A percentile compares a stretch with the other conserved stretches of the same genome.
Conservation (phyloP, 2,113 vertebrate genomes). For the Eudyptes chrysolophus region DNA sequence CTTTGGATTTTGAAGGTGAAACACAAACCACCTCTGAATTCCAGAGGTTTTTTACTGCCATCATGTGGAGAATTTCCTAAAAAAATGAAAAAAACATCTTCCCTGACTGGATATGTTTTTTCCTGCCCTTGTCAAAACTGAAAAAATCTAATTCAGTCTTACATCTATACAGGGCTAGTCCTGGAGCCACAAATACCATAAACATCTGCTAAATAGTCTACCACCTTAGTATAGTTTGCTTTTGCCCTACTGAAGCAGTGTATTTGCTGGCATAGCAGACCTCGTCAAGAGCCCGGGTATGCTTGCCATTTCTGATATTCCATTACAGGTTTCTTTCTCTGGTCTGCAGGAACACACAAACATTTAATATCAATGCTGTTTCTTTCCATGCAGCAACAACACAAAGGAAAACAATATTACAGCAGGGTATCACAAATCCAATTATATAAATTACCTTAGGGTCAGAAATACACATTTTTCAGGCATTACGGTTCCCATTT, state of each 20-base stretch:
- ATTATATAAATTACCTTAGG: neutral
- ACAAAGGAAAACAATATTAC: neutral
- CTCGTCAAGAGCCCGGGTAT: neutral
- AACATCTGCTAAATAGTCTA: slow-evolving; percentile 21
- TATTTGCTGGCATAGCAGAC: neutral
- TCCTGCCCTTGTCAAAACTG: neutral
- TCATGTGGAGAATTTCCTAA: slow-evolving; percentile 45
- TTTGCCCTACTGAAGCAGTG: neutral
- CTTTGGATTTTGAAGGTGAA: slow-evolving; percentile 28
- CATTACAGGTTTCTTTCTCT: neutral
- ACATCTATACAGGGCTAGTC: neutral
- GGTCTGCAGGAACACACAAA: neutral
- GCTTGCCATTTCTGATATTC: neutral
- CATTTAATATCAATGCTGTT: neutral
- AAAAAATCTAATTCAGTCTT: neutral
- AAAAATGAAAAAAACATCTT: neutral
- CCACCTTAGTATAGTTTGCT: neutral
- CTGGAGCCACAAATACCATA: neutral
- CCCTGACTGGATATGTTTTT: neutral
- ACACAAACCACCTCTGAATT: neutral
- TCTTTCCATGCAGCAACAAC: neutral
- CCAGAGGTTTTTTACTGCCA: slow-evolving; percentile 65
- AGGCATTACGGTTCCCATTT: neutral
- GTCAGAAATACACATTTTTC: neutral
- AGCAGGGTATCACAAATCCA: neutral